Percentiles rank a stretch among this genome's conserved stretches.
Conservation (phyloP, 2,888 invertebrate species). For the Sisyra terminalis region DNA sequence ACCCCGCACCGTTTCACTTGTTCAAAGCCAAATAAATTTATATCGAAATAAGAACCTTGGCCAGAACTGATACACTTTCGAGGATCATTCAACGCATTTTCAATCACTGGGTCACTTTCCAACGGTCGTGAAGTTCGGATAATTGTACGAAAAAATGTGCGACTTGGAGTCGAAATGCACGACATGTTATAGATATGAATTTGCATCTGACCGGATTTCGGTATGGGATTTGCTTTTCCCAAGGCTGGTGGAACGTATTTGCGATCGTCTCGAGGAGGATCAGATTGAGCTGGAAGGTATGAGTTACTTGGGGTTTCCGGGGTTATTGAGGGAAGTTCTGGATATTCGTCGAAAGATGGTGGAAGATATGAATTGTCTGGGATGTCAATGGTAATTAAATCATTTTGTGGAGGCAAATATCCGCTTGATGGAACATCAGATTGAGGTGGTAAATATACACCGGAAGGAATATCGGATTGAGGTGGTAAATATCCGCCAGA, state of each 20-base stretch:
- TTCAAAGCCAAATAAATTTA: conserved; percentile 28
- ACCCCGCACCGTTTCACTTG: conserved; percentile 36
- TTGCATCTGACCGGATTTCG: conserved; percentile 12
- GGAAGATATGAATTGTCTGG: conserved; percentile 5
- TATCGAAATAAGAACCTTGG: conserved; percentile 19
- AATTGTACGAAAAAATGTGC: conserved; percentile 23
- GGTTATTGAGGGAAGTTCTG: too few species aligned
- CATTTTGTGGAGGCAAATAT: conserved; percentile 1
- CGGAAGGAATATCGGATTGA: neutral
- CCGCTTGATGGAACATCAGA: neutral
- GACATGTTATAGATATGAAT: conserved; percentile 22
- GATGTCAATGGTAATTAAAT: neutral
- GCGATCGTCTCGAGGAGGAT: neutral
- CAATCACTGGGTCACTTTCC: conserved; percentile 23
- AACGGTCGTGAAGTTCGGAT: conserved; percentile 25
- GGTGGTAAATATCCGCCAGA: neutral
- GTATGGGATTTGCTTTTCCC: neutral
- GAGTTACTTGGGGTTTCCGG: neutral
- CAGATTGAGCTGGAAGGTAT: conserved; percentile 2
- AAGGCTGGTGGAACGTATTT: neutral
- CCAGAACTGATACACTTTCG: conserved; percentile 14
- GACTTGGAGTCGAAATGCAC: conserved; percentile 18
- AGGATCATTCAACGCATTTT: conserved; percentile 19
- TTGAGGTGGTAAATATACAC: neutral
- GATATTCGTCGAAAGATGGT: neutral